Evolutionary conservation across 2,888 invertebrate genomes (phyloP).

Genomic region (Drosophila antonietae): DNA sequence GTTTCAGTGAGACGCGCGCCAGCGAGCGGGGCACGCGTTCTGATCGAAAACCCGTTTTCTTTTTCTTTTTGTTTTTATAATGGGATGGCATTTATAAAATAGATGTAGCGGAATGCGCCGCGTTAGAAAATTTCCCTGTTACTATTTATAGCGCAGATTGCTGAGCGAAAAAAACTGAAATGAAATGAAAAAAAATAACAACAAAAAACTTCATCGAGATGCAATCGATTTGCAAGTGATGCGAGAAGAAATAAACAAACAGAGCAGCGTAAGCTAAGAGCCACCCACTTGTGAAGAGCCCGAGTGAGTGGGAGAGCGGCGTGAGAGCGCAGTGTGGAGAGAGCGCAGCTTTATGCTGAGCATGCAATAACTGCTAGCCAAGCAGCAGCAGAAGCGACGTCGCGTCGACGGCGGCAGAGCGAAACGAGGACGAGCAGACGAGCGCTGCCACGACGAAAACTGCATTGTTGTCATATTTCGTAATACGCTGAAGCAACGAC

Average conservation of each 20-base stretch:
- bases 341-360: constrained; percentile 58
- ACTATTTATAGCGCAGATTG: constrained; percentile 61
- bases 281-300: constrained; percentile 50
- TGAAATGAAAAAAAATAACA: constrained; percentile 5
- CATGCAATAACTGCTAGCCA: constrained; percentile 40
- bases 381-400: constrained; percentile 25
- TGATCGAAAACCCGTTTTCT: constrained; percentile 68
- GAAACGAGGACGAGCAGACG: constrained; percentile 80
- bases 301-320: neutral
- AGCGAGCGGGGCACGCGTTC: constrained; percentile 60
- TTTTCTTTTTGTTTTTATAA: constrained; percentile 42
- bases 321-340: constrained; percentile 19
- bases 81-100: constrained; percentile 65
- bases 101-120: constrained; percentile 54
- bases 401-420: constrained; percentile 57
- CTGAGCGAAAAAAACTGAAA: constrained; percentile 35
- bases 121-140: constrained; percentile 71
- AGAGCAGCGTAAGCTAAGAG: constrained; percentile 35
- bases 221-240: constrained; percentile 75
- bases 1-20: constrained; percentile 69
- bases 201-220: constrained; percentile 60
- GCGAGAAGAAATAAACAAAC: constrained; percentile 69
- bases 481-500: constrained; percentile 80
- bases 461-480: constrained; percentile 84
- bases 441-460: constrained; percentile 57